Evolutionary conservation across 2,113 vertebrate genomes (phyloP).

Genomic region (Fulmarus glacialis): DNA sequence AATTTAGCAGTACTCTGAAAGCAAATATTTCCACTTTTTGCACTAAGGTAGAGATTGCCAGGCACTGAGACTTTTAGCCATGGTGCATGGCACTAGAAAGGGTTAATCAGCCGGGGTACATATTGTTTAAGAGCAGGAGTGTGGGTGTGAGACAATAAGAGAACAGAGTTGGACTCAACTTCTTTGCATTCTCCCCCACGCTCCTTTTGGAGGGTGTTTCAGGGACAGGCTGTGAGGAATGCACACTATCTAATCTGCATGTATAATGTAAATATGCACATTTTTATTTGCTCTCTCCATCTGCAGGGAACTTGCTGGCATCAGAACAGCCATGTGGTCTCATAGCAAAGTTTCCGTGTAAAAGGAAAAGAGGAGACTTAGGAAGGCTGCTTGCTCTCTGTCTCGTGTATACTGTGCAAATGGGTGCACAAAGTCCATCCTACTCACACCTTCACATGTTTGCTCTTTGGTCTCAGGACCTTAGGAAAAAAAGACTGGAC

Average conservation of each 20-base stretch:
- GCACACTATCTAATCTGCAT: slow-evolving; percentile 72
- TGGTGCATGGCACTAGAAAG: neutral
- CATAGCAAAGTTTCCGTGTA: neutral
- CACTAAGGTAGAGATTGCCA: neutral
- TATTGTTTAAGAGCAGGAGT: neutral
- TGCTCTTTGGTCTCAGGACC: neutral
- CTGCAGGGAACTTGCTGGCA: slow-evolving; percentile 66
- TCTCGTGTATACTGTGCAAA: neutral
- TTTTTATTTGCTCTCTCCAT: slow-evolving; percentile 60
- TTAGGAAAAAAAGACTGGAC: neutral
- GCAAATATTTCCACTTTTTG: neutral
- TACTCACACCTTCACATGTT: neutral
- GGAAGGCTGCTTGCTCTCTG: neutral
- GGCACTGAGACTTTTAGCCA: neutral
- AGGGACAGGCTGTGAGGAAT: slow-evolving; percentile 69
- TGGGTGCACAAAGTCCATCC: neutral
- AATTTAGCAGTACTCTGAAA: neutral
- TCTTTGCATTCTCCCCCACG: slow-evolving; percentile 59
- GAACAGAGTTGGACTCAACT: slow-evolving; percentile 28
- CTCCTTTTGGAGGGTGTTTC: slow-evolving; percentile 67
- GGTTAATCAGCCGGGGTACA: slow-evolving; percentile 14
- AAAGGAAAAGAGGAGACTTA: neutral
- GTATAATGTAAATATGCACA: slow-evolving; percentile 63
- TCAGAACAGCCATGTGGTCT: slow-evolving; percentile 47
- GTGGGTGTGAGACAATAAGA: slow-evolving; percentile 39